These are phyloP conservation scores for Acipenser oxyrinchus DNA, from an alignment of 2,797 vertebrate genomes.

Conservation along the genomic window DNA sequence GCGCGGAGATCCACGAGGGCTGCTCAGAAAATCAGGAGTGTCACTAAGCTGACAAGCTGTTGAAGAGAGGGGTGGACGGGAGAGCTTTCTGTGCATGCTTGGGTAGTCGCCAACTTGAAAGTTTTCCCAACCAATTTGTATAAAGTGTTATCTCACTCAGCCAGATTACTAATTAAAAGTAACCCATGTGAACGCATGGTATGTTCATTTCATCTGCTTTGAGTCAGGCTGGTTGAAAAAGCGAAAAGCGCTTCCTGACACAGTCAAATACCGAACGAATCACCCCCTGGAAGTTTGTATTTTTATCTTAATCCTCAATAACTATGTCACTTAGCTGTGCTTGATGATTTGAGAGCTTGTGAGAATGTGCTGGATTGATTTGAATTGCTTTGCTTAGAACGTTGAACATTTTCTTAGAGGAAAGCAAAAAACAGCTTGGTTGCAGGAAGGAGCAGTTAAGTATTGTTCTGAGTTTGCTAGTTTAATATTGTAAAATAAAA, in stretches of 20 bases:
- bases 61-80: background rate
- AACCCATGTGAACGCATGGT: background rate
- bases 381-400: conserved; percentile 10
- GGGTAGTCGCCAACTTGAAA: background rate
- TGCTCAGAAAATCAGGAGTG: background rate
- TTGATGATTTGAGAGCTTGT: background rate
- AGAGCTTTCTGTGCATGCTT: background rate
- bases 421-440: too few species aligned
- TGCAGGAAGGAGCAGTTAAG: too few species aligned
- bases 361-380: background rate
- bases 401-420: too few species aligned
- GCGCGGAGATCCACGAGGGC: background rate
- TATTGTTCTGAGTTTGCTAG: too few species aligned
- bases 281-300: background rate
- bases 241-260: background rate
- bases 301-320: background rate
- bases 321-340: background rate
- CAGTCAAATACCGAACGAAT: background rate
- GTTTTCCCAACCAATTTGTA: background rate
- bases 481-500: too few species aligned
- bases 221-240: background rate
- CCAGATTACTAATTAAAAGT: background rate
- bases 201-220: background rate
- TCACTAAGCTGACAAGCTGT: background rate
- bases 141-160: background rate